Evolutionary conservation across 2,113 vertebrate species (phyloP).

Genomic region (Gorsachius goisagi): DNA sequence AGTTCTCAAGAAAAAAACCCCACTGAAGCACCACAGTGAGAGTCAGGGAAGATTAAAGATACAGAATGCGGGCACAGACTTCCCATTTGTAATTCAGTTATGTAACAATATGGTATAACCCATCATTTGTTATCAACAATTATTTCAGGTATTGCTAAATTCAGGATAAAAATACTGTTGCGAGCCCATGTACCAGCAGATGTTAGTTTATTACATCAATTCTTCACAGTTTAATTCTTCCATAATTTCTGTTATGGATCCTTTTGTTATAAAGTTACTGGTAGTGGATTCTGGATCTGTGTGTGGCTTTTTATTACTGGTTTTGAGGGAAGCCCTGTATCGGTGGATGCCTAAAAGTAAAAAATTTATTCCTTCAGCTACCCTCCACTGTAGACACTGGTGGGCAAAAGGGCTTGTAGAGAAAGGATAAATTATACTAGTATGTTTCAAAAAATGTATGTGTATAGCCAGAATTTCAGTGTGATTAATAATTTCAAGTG

Average conservation of each 20-base stretch:
- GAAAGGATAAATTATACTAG: neutral
- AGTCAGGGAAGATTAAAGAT: neutral
- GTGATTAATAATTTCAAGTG: neutral
- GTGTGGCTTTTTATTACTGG: neutral
- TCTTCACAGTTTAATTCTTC: neutral
- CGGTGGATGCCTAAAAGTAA: neutral
- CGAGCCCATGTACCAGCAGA: accelerated
- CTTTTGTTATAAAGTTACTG: neutral
- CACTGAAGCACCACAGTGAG: neutral
- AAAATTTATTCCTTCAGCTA: neutral
- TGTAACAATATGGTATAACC: neutral
- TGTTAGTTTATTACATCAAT: neutral
- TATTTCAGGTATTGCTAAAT: neutral
- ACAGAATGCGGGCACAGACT: neutral
- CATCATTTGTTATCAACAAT: neutral
- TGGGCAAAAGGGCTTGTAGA: neutral
- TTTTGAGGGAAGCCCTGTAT: neutral
- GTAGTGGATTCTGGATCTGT: neutral
- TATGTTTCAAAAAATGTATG: neutral
- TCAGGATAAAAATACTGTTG: neutral
- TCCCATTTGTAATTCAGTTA: neutral
- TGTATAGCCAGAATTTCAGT: neutral
- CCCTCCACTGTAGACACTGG: neutral
- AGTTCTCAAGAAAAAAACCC: neutral
- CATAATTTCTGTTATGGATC: neutral